Evolutionary conservation across 2,888 invertebrate genomes (phyloP), one percentile per base, ranked within the genome.

Genomic region (Eilema depressum): DNA sequence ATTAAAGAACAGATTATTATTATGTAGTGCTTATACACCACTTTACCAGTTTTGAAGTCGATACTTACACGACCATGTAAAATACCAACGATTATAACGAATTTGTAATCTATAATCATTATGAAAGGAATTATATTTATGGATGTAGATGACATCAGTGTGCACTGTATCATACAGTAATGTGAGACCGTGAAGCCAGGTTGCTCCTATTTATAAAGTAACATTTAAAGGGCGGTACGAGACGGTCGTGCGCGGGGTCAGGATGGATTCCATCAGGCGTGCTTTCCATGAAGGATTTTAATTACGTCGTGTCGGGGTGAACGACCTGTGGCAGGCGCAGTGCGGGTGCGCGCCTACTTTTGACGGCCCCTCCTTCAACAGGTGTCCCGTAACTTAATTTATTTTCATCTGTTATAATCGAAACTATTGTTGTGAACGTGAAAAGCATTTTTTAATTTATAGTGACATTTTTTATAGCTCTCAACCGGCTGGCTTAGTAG

Each of bases 251-350:
- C 88, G 87, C 88, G 88, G 86, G 93, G 92, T 92, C 93, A 92
- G 91, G 89, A 91, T 89, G 93, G 91, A 94, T 93, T 92, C 93
- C 93, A 92, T 93, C 92, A 92, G 92, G 91, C 93, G 88, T 88
- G 90, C 91, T 92, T 92, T 92, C 93, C 93, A 92, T 94, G 94
- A 93, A 95, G 93, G 94, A 94, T 94, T 95, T 94, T 95, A 95
- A 95, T 95, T 95, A 95, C 93, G 90, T 88, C 87, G 90, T 87
- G 81, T 86, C 84, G 88, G 83, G 93, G 89, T 93, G 90, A 94
- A 92, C 80, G 92, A 90, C 92, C 93, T 81, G 68, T 62, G 75
- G 68, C 66, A 74, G 73, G 76, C 83, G 86, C 84, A 81, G 84
- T 85, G 86, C 87, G 86, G 86, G 86, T 84, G 88, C 87, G 87